A percentile compares a stretch with the other conserved stretches of the same genome.
Conservation (phyloP, 2,888 invertebrate genomes). For the Dasypogon diadema region DNA sequence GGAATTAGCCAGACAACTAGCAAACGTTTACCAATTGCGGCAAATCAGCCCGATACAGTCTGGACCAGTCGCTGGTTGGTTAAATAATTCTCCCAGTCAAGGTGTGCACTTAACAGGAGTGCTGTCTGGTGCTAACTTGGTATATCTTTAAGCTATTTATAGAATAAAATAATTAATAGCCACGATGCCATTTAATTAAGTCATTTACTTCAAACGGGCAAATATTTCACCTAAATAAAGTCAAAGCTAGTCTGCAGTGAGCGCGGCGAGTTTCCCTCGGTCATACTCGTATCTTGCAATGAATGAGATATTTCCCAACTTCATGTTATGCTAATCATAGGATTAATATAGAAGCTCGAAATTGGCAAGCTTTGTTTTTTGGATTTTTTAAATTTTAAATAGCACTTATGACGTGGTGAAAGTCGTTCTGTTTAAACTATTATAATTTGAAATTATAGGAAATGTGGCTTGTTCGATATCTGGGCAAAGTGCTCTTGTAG, state of each 20-base stretch:
- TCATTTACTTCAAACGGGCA: slow-evolving; percentile 59
- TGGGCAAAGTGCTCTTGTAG: too few relatives aligned
- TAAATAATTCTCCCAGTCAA: neutral
- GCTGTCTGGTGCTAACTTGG: slow-evolving; percentile 34
- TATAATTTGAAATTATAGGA: too few relatives aligned
- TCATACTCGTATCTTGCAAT: slow-evolving; percentile 21
- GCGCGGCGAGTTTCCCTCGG: slow-evolving; percentile 21
- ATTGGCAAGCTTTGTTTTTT: slow-evolving; percentile 13
- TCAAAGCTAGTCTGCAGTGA: neutral
- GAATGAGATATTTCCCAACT: slow-evolving; percentile 8
- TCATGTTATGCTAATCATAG: slow-evolving; percentile 29
- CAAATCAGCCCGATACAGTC: neutral
- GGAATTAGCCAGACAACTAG: neutral
- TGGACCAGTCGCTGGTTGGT: neutral
- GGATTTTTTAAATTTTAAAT: too few relatives aligned
- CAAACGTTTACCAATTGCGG: slow-evolving; percentile 37
- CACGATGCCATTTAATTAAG: slow-evolving; percentile 60
- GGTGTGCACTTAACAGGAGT: slow-evolving; percentile 23
- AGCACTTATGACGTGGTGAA: too few relatives aligned
- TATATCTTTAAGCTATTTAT: slow-evolving; percentile 48
- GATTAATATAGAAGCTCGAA: slow-evolving; percentile 18
- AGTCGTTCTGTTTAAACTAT: too few relatives aligned
- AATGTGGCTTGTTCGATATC: too few relatives aligned
- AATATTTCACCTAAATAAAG: slow-evolving; percentile 58
- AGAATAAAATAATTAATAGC: slow-evolving; percentile 59